A percentile compares a stretch with the other conserved stretches of the same genome.
phyloP scores from a whole-genome alignment of 2,113 vertebrate species.

The Tonatia bakeri region DNA sequence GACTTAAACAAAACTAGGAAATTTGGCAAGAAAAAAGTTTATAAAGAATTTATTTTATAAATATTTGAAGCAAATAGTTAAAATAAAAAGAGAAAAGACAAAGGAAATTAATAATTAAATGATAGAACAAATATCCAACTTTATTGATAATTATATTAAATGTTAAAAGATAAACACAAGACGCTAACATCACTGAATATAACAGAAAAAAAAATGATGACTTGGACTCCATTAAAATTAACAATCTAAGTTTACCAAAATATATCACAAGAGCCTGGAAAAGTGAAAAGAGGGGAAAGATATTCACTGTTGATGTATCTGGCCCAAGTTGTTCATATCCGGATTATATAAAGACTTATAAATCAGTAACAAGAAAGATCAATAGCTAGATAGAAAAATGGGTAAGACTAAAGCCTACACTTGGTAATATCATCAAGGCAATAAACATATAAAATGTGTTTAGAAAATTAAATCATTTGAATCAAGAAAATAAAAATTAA shows the following conservation, averaged over 20 bases:
- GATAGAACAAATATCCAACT: not conserved
- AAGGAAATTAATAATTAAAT: not conserved
- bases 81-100: not conserved
- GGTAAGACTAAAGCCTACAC: not conserved
- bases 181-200: not conserved
- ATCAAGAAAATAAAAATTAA: too few species aligned
- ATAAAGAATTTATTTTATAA: not conserved
- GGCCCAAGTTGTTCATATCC: not conserved
- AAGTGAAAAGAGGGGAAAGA: not conserved
- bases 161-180: not conserved
- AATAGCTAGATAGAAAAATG: not conserved
- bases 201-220: not conserved
- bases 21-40: not conserved
- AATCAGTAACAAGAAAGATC: not conserved
- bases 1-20: not conserved
- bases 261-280: not conserved
- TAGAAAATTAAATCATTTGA: too few species aligned
- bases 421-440: not conserved
- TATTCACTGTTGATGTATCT: not conserved
- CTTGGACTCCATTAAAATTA: not conserved
- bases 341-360: not conserved
- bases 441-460: not conserved
- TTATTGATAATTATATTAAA: not conserved
- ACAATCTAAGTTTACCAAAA: not conserved
- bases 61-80: not conserved